Percentiles rank a stretch among this genome's conserved stretches.
Evolutionary conservation across 2,113 vertebrate genomes (phyloP).

Genomic region (Nesospiza acunhae): DNA sequence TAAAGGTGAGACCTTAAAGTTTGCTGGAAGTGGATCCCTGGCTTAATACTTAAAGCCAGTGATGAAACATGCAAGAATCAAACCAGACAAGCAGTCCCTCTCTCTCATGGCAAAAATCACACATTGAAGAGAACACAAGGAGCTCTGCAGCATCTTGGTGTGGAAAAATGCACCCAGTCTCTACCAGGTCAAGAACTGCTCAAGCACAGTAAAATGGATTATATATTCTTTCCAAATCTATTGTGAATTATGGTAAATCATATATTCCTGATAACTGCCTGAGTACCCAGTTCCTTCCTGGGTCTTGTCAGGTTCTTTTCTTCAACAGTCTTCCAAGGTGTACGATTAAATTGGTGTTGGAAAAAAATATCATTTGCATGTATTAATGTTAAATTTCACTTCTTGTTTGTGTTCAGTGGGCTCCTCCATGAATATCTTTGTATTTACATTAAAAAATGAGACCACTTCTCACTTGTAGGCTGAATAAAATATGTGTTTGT

Average conservation of each 20-base stretch:
- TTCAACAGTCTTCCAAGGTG: neutral
- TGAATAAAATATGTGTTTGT: neutral
- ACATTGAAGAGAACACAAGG: neutral
- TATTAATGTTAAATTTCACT: neutral
- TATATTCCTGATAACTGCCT: neutral
- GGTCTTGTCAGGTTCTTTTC: neutral
- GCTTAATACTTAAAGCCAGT: neutral
- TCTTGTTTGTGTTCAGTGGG: neutral
- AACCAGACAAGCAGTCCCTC: neutral
- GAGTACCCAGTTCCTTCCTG: neutral
- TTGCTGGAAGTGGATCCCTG: neutral
- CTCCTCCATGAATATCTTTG: neutral
- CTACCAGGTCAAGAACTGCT: neutral
- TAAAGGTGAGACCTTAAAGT: neutral
- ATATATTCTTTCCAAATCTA: neutral
- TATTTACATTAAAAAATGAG: neutral
- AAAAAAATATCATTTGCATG: neutral
- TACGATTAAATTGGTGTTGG: neutral
- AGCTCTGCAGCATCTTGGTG: neutral
- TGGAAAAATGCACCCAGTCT: neutral
- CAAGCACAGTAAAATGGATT: neutral
- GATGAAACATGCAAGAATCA: neutral
- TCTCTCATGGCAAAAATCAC: neutral
- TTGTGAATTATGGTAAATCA: neutral
- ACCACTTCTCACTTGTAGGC: neutral